A percentile compares a stretch with the other conserved stretches of the same genome.
phyloP scores from a whole-genome alignment of 2,113 vertebrate species.

The Albula goreensis region DNA sequence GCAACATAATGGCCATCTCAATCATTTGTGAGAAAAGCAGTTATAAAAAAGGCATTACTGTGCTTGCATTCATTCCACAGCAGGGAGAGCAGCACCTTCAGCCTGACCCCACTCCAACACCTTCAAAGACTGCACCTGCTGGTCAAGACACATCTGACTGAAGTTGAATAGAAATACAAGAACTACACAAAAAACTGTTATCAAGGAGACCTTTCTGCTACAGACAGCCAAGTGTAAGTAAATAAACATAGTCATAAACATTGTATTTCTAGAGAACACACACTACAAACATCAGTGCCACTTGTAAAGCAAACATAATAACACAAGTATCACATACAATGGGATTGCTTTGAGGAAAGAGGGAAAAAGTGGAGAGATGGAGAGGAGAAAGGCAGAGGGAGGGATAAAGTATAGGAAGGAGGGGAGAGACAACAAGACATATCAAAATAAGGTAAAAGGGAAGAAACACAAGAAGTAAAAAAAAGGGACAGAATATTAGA shows the following conservation, averaged over 20 bases:
- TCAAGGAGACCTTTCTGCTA: background rate
- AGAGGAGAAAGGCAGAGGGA: background rate
- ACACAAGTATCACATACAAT: background rate
- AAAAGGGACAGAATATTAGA: background rate
- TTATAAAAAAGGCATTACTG: constrained; percentile 3
- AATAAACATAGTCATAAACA: background rate
- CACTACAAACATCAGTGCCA: background rate
- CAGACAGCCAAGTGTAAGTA: background rate
- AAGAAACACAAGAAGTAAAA: no score
- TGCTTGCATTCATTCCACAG: background rate
- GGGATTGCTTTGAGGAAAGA: background rate
- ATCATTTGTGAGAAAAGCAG: background rate
- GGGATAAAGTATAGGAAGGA: background rate
- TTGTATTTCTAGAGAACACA: background rate
- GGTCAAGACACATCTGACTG: background rate
- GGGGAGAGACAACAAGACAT: background rate
- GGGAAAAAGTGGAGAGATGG: background rate
- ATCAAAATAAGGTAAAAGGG: no score
- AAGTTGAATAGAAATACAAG: background rate
- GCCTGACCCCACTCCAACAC: background rate
- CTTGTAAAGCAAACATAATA: background rate
- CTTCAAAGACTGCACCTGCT: background rate
- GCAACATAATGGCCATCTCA: background rate
- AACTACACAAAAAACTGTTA: background rate
- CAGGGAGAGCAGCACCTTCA: background rate